Evolutionary conservation across 2,113 vertebrate genomes (phyloP).

Genomic region (Thalassarche chlororhynchos): DNA sequence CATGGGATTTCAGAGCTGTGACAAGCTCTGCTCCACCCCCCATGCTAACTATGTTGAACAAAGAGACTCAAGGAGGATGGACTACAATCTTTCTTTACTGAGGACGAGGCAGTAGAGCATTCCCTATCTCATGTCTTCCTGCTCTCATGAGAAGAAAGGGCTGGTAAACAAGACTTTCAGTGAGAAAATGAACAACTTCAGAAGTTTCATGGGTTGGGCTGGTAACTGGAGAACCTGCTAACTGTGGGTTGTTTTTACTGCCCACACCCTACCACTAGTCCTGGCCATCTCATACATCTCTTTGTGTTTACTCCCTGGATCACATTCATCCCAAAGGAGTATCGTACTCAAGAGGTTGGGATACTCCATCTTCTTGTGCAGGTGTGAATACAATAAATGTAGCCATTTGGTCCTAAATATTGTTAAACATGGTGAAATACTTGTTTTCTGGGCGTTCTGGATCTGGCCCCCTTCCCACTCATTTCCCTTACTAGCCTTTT

Average conservation of each 20-base stretch:
- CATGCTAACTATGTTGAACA: background rate
- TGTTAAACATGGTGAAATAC: background rate
- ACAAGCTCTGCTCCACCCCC: background rate
- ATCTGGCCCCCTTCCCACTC: background rate
- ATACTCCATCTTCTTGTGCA: background rate
- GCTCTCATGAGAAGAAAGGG: background rate
- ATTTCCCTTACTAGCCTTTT: background rate
- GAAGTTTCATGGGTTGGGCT: background rate
- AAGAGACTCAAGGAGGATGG: background rate
- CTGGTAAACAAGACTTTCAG: background rate
- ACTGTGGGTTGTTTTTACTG: background rate
- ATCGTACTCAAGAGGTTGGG: background rate
- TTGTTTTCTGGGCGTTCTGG: background rate
- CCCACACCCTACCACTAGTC: background rate
- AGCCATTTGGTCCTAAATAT: background rate
- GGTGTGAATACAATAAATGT: background rate
- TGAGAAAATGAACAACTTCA: background rate
- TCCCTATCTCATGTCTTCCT: background rate
- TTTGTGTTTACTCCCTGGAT: background rate
- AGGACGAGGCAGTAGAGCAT: background rate
- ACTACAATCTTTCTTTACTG: background rate
- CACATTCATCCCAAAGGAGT: background rate
- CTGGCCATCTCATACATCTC: background rate
- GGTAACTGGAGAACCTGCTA: background rate
- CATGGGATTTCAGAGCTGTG: background rate